Evolutionary conservation across 2,797 vertebrate species (phyloP).

Genomic region (Enteromius thamalakanensis): DNA sequence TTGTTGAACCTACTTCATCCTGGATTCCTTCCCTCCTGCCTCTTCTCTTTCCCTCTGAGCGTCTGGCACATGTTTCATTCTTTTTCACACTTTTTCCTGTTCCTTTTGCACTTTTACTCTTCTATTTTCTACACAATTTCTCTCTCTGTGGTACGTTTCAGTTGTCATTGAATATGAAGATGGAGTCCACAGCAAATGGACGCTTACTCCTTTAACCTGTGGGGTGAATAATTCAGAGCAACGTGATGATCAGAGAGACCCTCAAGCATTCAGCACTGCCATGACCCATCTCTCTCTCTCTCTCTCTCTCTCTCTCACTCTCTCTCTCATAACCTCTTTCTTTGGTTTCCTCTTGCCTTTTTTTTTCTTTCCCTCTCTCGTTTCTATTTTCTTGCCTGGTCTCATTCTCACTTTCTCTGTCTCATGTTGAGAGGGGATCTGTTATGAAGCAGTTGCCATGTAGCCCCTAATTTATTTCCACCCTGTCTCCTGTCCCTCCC

Average conservation of each 20-base stretch:
- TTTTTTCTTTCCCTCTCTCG: constrained; percentile 58
- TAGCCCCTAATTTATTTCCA: constrained; percentile 48
- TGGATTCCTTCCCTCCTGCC: constrained; percentile 22
- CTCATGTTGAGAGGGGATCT: constrained; percentile 61
- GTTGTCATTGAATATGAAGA: constrained; percentile 22
- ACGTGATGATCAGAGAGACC: constrained; percentile 51
- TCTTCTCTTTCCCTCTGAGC: no score
- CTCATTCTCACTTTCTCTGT: constrained; percentile 58
- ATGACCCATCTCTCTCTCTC: constrained; percentile 48
- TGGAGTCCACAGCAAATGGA: constrained; percentile 32
- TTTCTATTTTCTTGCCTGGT: constrained; percentile 57
- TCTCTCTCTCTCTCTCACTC: constrained; percentile 48
- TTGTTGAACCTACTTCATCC: constrained; percentile 50
- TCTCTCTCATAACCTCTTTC: constrained; percentile 26
- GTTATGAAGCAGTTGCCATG: constrained; percentile 51
- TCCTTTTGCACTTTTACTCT: constrained; percentile 38
- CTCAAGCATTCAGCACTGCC: constrained; percentile 56
- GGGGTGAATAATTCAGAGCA: constrained; percentile 61
- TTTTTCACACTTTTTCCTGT: constrained; percentile 39
- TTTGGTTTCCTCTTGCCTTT: constrained; percentile 65
- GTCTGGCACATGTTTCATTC: background rate
- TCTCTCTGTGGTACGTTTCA: background rate
- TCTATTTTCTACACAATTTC: background rate
- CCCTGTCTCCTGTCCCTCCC: background rate
- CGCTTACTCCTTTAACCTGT: constrained; percentile 53